Base-by-base conservation (phyloP, 2,113 vertebrate genomes). In the Pycnonotus jocosus region DNA sequence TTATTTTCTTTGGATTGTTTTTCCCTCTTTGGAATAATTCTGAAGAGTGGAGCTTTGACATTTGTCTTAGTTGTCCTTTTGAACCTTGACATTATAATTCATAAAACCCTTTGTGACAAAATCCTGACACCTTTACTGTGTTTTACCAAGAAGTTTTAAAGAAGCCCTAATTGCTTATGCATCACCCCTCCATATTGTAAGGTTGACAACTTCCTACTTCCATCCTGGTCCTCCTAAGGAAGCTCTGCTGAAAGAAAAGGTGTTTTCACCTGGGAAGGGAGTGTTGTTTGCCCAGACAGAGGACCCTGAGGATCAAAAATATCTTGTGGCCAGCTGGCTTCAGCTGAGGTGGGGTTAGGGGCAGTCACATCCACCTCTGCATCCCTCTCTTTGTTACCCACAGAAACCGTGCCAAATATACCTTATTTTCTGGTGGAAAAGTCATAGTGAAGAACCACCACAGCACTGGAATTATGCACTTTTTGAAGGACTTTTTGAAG, bases 11-110 rank as follows among this genome's bases (percentile, higher is more conserved):
- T 44, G 45, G 20, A 45, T 60, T 47, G 10, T 10, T 92, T 88
- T 80, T 68, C 11, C 33, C 42, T 86, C 30, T 72, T 93, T 89
- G 79, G 84, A 92, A 89, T 94, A 88, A 94, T 95, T 88, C 51
- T 93, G 73, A 76, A 77, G 77, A 72, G 64, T 27, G 2, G 4
- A 15, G 20, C 28, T 24, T 80, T 90, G 62, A 57, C 7, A 45
- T 66, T 86, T 78, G 6, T 69, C 17, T 92, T 70, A 15, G 22
- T 9, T 78, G 38, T 88, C 38, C n/a, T 89, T 93, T 94, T 86
- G 81, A 92, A 95, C 91, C 70, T 89, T 50, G 58, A 80, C 86
- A 94, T 93, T 74, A 44, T 72, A 94, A 85, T 66, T 30, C 24
- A 78, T 61, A 40, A 74, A 70, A 9, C 30, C 21, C 31, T 70